Evolutionary conservation across 2,797 vertebrate species (phyloP), one percentile per base, ranked within the genome.

Genomic region (Micropoecilia bifurca): DNA sequence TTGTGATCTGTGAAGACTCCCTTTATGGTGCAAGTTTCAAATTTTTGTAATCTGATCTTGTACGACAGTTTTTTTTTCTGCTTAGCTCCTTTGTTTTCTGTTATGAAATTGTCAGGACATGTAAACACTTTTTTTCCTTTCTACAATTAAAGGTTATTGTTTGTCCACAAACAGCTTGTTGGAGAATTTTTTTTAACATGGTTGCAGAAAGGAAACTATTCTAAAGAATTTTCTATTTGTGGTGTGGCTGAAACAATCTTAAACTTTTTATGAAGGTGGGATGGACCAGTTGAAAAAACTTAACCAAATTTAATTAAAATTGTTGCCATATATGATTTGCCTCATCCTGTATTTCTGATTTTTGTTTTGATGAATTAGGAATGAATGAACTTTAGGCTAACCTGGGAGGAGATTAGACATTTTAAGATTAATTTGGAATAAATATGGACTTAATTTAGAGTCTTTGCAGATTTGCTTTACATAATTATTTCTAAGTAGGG

Each of bases 1-100:
- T 93, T 91, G 91, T 95, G 90, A 93, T 89, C 85, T 93, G 94
- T 96, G 92, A 96, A 94, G 73, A 89, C 85, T 85, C 85, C 87
- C 80, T 73, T 63, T 63, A 63, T 90, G 80, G 81, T 91, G 88
- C 89, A 91, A 90, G 57, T 89, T 93, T 82, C 33, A 78, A 53
- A 66, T 85, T 92, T 93, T 94, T 94, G 90, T 92, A 91, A 92
- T 91, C 87, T 77, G 61, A 89, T 87, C 87, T 84, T 87, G 84
- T 91, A 80, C 83, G 88, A 91, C 69, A 7, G 33, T 53, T 82
- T 48, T 85, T 88, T 86, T 73, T 84, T 41, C 77, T 85, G 82
- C 85, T 87, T 81, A 82, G 69, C 81, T 83, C 74, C 46, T 81
- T 25, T 82, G 25, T 80, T 83, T 87, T 80, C 71, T 83, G 83